phyloP scores from a whole-genome alignment of 2,797 vertebrate genomes.

The Smutsia temminckii region DNA sequence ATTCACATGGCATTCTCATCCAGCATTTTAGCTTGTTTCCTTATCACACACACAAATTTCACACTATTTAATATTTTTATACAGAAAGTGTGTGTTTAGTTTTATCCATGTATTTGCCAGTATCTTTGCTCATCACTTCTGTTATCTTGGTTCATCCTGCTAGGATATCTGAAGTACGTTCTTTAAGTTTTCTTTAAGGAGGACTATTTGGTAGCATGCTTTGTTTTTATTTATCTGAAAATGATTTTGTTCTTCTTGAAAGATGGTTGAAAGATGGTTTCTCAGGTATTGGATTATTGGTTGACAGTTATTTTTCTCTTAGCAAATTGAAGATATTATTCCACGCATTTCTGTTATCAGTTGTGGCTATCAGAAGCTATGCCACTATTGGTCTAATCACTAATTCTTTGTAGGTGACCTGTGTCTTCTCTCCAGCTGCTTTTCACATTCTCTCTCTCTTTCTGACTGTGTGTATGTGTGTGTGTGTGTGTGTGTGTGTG shows the following conservation, averaged over 20 bases:
- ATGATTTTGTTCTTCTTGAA: constrained; percentile 13
- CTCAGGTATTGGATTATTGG: background rate
- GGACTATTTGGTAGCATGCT: background rate
- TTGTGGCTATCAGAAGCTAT: background rate
- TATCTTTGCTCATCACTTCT: background rate
- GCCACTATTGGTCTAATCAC: background rate
- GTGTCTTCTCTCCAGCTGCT: background rate
- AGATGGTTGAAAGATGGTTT: background rate
- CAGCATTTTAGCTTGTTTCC: background rate
- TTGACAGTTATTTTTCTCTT: background rate
- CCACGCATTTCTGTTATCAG: background rate
- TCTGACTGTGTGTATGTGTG: background rate
- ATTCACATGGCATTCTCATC: background rate
- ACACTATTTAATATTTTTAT: background rate
- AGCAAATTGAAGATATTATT: background rate
- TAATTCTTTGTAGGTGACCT: background rate
- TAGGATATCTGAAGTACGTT: background rate
- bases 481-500: background rate
- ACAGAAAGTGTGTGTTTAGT: background rate
- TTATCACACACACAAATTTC: background rate
- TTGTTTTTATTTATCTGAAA: background rate
- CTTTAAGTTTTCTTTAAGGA: background rate
- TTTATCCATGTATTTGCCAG: background rate
- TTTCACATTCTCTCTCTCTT: background rate
- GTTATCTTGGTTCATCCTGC: background rate